Conservation (phyloP, 2,797 vertebrate genomes). For the Coccyzus lansbergi region DNA sequence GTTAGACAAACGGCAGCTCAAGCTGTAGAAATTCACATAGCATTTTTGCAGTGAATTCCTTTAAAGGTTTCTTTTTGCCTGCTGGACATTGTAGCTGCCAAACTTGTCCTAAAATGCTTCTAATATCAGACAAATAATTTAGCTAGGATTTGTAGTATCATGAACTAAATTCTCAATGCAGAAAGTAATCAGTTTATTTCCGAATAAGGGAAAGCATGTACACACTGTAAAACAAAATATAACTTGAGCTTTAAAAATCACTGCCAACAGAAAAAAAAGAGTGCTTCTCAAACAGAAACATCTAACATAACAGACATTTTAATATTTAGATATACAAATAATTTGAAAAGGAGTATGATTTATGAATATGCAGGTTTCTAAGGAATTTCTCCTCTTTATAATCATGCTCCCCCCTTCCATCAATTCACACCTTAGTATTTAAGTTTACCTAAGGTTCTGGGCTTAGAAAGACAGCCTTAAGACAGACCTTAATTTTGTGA, state of each 20-base stretch:
- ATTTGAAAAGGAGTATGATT: fast-evolving
- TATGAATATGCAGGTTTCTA: neutral
- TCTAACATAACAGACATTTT: neutral
- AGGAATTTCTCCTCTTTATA: neutral
- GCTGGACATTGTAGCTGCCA: neutral
- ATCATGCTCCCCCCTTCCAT: neutral
- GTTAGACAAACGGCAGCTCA: neutral
- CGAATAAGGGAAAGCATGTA: neutral
- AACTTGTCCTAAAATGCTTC: neutral
- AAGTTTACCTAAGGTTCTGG: neutral
- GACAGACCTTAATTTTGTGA: neutral
- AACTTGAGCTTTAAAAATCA: neutral
- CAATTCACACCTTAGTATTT: neutral
- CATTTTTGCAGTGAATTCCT: neutral
- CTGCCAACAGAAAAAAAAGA: no score
- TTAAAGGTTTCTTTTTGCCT: neutral
- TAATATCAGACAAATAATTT: neutral
- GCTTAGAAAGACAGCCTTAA: neutral
- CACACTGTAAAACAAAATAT: neutral
- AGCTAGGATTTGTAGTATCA: neutral
- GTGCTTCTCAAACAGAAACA: neutral
- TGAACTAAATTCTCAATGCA: neutral
- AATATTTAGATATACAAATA: neutral
- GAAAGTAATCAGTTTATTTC: neutral
- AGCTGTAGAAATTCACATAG: neutral